Base-by-base conservation (phyloP, 2,888 invertebrate genomes). In the Nematopogon swammerdamellus region DNA sequence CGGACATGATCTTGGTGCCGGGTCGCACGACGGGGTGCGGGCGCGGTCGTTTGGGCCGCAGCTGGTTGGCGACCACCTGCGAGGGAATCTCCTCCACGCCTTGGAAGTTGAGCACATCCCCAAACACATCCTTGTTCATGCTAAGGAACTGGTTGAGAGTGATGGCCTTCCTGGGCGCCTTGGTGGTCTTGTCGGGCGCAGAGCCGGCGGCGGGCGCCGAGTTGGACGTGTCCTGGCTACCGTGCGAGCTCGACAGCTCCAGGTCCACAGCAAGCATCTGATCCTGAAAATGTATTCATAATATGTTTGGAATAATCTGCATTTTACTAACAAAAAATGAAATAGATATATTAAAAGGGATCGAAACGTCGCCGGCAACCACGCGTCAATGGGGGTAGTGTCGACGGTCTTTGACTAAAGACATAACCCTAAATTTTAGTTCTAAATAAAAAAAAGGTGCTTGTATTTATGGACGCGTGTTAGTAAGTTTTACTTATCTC, bases 61-160 rank as follows among this genome's bases (percentile, higher is more conserved):
- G 8, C n/a, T 36, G 36, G 8, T 36, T 8, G 11, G 36, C 36
- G 3, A 36, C 36, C 36, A 36, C 11, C 54, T 64, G 67, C 8
- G 74, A 70, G 1, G 77, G 77, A n/a, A 79, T 67, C 63, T 77
- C 79, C 58, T 75, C 76, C 52, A 76, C 63, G 3, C 79, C 79
- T 54, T 79, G 72, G 54, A 76, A 66, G 58, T 77, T 71, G 50
- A 77, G 57, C 18, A 66, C 75, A 60, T 79, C 76, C 25, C 77
- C 77, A 60, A 80, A 80, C 2, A 80, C 73, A 57, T 80, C 79
- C 56, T 69, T 67, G 55, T 80, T 79, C 80, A 80, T 80, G 56
- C 69, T 77, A 18, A 80, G 56, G 52, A 80, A 80, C 54, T 80
- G 75, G 56, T 79, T 74, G 14, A 80, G 64, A 16, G 80, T 77